Evolutionary conservation across 2,888 invertebrate species (phyloP).

Genomic region (Orchesellides sinensis): DNA sequence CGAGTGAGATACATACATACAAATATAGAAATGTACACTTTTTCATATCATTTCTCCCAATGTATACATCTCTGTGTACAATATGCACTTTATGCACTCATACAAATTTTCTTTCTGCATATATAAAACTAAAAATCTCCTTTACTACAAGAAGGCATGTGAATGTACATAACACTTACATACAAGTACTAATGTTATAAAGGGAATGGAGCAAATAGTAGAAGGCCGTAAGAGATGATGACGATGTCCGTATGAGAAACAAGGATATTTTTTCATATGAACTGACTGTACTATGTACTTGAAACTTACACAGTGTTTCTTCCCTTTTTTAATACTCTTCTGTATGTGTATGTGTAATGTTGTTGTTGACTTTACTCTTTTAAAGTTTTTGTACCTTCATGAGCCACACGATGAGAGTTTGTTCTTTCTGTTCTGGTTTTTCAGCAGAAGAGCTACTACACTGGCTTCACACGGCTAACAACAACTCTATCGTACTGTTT

Average conservation of each 20-base stretch:
- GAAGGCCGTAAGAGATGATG: conserved; percentile 32
- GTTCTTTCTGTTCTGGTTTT: conserved; percentile 24
- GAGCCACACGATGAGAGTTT: too few species aligned
- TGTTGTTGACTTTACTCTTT: conserved; percentile 25
- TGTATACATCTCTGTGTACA: conserved; percentile 7
- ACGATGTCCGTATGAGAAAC: conserved; percentile 35
- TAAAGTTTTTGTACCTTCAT: conserved; percentile 25
- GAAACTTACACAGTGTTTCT: background rate
- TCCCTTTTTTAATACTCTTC: background rate
- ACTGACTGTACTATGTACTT: background rate
- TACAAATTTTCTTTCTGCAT: too few species aligned
- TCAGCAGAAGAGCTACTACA: too few species aligned
- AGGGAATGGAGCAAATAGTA: background rate
- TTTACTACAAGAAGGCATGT: too few species aligned
- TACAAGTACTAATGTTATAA: background rate
- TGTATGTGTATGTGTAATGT: background rate
- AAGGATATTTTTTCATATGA: conserved; percentile 36
- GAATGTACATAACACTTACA: background rate
- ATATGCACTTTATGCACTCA: background rate
- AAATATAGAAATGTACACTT: conserved; percentile 20
- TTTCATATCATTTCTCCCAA: background rate
- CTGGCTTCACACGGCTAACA: too few species aligned
- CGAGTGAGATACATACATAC: background rate
- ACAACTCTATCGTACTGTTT: too few species aligned
- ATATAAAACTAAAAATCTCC: too few species aligned